Conservation (phyloP, 2,888 invertebrate species). For the Drosophila greeni region DNA sequence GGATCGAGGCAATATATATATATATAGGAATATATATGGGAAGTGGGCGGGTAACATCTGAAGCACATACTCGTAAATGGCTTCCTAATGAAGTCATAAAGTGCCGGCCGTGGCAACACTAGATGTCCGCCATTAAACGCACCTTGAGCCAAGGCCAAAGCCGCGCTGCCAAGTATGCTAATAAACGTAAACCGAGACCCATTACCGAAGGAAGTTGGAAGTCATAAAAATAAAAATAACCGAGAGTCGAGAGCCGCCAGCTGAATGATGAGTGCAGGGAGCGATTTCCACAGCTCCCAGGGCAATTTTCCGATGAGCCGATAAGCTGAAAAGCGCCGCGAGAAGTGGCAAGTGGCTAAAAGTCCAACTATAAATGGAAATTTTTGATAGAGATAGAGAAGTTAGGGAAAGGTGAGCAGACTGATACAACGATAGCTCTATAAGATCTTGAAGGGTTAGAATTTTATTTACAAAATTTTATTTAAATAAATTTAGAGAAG, state of each 20-base stretch:
- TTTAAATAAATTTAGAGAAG: no score
- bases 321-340: slow-evolving; percentile 29
- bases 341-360: slow-evolving; percentile 14
- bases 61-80: slow-evolving; percentile 53
- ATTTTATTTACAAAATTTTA: no score
- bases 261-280: slow-evolving; percentile 24
- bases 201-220: slow-evolving; percentile 55
- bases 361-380: slow-evolving; percentile 25
- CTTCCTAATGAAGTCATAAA: slow-evolving; percentile 68
- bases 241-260: slow-evolving; percentile 8
- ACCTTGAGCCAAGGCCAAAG: slow-evolving; percentile 56
- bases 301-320: slow-evolving; percentile 36
- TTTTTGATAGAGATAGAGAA: background rate
- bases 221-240: slow-evolving; percentile 54
- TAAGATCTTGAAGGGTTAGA: background rate
- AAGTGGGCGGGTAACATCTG: slow-evolving; percentile 20
- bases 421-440: background rate
- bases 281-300: slow-evolving; percentile 24
- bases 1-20: slow-evolving; percentile 5
- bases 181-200: slow-evolving; percentile 65
- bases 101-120: slow-evolving; percentile 57
- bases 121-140: slow-evolving; percentile 58
- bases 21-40: background rate
- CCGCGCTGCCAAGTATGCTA: slow-evolving; percentile 62
- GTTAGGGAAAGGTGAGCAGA: background rate